phyloP scores from a whole-genome alignment of 2,113 vertebrate genomes.

The Ciconia boyciana region DNA sequence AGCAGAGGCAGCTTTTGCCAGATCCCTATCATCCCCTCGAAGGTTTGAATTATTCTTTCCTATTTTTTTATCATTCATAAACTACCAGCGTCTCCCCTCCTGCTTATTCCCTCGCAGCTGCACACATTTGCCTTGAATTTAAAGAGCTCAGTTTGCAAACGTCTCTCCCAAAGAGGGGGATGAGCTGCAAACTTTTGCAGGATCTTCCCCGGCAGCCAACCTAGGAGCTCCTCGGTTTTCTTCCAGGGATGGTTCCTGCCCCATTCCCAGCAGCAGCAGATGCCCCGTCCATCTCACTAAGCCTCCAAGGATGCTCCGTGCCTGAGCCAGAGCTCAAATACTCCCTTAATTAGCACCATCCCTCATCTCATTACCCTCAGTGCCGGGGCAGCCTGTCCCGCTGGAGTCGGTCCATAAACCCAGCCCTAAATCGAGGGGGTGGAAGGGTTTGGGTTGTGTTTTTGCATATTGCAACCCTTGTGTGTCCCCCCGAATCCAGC shows the following conservation, averaged over 20 bases:
- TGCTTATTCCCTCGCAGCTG: neutral
- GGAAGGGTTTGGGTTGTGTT: neutral
- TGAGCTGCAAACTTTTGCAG: neutral
- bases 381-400: rapidly evolving
- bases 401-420: neutral
- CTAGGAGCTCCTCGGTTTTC: neutral
- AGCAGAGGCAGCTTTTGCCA: neutral
- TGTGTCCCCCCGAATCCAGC: neutral
- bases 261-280: neutral
- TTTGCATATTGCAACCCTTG: rapidly evolving
- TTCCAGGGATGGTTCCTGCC: neutral
- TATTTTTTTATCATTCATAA: neutral
- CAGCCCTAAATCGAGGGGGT: neutral
- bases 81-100: neutral
- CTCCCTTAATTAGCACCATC: neutral
- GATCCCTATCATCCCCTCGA: neutral
- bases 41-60: neutral
- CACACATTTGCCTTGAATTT: neutral
- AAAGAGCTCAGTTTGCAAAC: rapidly evolving
- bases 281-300: neutral
- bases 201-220: neutral
- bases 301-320: neutral
- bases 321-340: neutral
- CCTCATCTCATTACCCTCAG: neutral
- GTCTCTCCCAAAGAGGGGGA: neutral